Base-by-base conservation (phyloP, 1,140 invertebrate species). In the Chrysopa pallens region DNA sequence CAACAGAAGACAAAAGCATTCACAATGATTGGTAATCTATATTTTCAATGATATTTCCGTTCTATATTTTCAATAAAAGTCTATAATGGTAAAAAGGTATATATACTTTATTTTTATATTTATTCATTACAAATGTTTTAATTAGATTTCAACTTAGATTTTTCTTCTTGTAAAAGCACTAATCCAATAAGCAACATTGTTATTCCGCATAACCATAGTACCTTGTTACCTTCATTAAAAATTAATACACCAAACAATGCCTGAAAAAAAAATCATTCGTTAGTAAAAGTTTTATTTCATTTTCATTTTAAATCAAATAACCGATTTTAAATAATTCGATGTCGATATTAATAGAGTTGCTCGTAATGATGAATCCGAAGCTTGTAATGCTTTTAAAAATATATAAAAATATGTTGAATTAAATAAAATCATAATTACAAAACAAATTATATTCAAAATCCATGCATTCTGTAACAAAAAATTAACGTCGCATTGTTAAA, bases 311-410 rank as follows among this genome's bases (percentile, higher is more conserved):
- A 33, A 33, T 29, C 2, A 13, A 42, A 13, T 33, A 12, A 33
- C 17, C 13, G 29, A 31, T 8, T 4, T 12, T 9, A 33, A 17
- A 36, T 14, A 36, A 23, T 33, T 33, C 7, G 29, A 12, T 9
- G 33, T n/a, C 3, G 29, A 31, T 11, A 27, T 33, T 5, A 35
- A 11, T 8, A 36, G 4, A 8, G 40, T 36, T 13, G 33, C 33
- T 15, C 8, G 6, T 13, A 39, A 28, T 8, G 38, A 15, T 9
- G 38, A 39, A 27, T 39, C 38, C 1, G 14, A 9, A 11, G 15
- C 12, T 15, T 39, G 38, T 39, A 39, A 39, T 3, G 38, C 38
- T 39, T 39, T 39, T 23, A 39, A 12, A 27, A 27, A 39, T 17
- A 39, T 17, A 4, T 8, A 9, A 12, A 8, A 23, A 28, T 8